A percentile compares a stretch with the other conserved stretches of the same genome.
phyloP scores from a whole-genome alignment of 2,797 vertebrate genomes.

The Chelon auratus region DNA sequence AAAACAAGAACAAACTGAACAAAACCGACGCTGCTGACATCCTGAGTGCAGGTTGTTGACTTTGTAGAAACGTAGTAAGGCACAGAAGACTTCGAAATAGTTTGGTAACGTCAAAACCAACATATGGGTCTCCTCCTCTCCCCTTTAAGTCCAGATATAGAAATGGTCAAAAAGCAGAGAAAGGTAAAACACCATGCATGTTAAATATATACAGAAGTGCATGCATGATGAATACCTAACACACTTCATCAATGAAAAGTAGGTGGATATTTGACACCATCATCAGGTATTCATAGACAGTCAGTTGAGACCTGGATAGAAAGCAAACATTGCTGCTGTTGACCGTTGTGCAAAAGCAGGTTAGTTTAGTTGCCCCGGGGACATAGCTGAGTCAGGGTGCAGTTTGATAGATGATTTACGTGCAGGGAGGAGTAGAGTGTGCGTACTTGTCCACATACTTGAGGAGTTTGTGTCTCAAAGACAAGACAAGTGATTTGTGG shows the following conservation, averaged over 20 bases:
- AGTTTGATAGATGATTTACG: slow-evolving; percentile 62
- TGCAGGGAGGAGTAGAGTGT: slow-evolving; percentile 43
- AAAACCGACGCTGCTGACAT: neutral
- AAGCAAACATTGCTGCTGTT: slow-evolving; percentile 8
- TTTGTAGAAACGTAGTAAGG: slow-evolving; percentile 20
- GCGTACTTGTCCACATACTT: slow-evolving; percentile 65
- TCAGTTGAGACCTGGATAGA: slow-evolving; percentile 18
- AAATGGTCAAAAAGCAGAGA: neutral
- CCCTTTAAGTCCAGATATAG: neutral
- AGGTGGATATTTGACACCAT: slow-evolving; percentile 31
- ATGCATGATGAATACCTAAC: slow-evolving; percentile 15
- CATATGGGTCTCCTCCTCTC: neutral
- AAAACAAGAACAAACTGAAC: slow-evolving; percentile 17
- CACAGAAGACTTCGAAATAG: slow-evolving; percentile 12
- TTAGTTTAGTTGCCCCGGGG: slow-evolving; percentile 50
- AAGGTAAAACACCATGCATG: slow-evolving; percentile 4
- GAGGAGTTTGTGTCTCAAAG: slow-evolving; percentile 55
- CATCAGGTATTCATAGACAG: slow-evolving; percentile 29
- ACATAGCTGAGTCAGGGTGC: slow-evolving; percentile 34
- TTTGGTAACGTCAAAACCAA: slow-evolving; percentile 14
- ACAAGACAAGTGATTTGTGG: slow-evolving; percentile 67
- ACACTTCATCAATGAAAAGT: slow-evolving; percentile 24
- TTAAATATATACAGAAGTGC: slow-evolving; percentile 30
- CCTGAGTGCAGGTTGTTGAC: slow-evolving; percentile 14
- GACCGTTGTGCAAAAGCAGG: slow-evolving; percentile 37